Evolutionary conservation across 2,888 invertebrate genomes (phyloP).

Genomic region (Nemotelus pantherinus): DNA sequence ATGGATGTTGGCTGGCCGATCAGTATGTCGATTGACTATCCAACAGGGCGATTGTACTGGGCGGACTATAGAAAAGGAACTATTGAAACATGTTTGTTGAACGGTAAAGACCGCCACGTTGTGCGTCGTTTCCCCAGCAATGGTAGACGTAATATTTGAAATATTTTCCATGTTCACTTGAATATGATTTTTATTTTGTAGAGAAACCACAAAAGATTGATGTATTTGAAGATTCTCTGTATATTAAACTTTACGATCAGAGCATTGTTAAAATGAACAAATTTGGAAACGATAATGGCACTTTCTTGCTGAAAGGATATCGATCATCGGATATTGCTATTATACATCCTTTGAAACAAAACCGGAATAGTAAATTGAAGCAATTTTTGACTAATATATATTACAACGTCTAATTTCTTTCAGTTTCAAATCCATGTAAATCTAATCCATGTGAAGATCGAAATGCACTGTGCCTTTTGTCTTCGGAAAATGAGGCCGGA

Average conservation of each 20-base stretch:
- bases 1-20: slow-evolving; percentile 76
- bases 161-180: slow-evolving; percentile 37
- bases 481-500: slow-evolving; percentile 63
- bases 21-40: slow-evolving; percentile 79
- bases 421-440: slow-evolving; percentile 70
- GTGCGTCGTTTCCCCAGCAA: slow-evolving; percentile 68
- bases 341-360: slow-evolving; percentile 74
- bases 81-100: slow-evolving; percentile 74
- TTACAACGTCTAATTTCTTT: slow-evolving; percentile 30
- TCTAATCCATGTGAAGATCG: slow-evolving; percentile 69
- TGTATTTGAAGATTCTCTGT: slow-evolving; percentile 77
- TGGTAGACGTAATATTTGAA: slow-evolving; percentile 57
- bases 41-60: slow-evolving; percentile 82
- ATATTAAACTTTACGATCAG: slow-evolving; percentile 73
- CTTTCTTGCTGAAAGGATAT: slow-evolving; percentile 68
- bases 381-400: neutral
- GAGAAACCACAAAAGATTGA: slow-evolving; percentile 77
- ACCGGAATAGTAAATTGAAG: slow-evolving; percentile 64
- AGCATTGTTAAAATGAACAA: slow-evolving; percentile 74
- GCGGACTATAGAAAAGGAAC: slow-evolving; percentile 81
- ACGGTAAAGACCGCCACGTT: slow-evolving; percentile 74
- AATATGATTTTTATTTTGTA: slow-evolving; percentile 40
- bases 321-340: slow-evolving; percentile 73
- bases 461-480: slow-evolving; percentile 71
- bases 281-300: slow-evolving; percentile 70